Evolutionary conservation across 1,140 invertebrate genomes (phyloP).

Genomic region (Atopsyche davidsoni): DNA sequence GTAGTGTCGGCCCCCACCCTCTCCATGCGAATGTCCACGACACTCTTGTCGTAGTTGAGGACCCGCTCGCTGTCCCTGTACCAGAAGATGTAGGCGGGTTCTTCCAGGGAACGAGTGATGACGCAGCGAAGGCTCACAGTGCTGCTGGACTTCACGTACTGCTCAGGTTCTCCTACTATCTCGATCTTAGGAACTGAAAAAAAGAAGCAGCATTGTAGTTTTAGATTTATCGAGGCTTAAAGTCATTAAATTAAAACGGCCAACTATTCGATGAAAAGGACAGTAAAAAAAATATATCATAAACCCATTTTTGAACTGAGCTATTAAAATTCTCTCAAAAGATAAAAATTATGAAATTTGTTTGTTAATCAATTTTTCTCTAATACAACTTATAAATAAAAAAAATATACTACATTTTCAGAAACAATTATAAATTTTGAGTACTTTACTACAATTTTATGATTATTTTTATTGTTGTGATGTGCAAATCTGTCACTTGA

Average conservation of each 20-base stretch:
- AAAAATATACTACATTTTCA: no score
- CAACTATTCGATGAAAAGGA: no score
- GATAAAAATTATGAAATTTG: neutral
- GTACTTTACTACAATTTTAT: no score
- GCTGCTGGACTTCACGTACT: slow-evolving; percentile 55
- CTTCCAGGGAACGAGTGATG: slow-evolving; percentile 53
- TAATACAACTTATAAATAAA: no score
- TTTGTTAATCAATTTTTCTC: no score
- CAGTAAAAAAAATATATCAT: no score
- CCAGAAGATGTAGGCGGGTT: slow-evolving; percentile 57
- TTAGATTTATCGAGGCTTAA: no score
- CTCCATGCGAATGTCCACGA: slow-evolving; percentile 53
- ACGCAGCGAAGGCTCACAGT: slow-evolving; percentile 53
- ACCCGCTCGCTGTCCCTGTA: slow-evolving; percentile 60
- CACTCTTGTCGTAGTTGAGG: slow-evolving; percentile 57
- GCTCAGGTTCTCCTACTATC: slow-evolving; percentile 52
- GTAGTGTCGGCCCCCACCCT: slow-evolving; percentile 57
- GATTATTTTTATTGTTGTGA: no score
- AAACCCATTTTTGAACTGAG: neutral
- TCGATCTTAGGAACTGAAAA: slow-evolving; percentile 53
- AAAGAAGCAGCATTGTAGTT: no score
- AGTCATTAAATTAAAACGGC: no score
- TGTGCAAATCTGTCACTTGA: no score
- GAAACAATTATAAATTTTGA: no score
- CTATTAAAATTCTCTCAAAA: neutral